Evolutionary conservation across 1,140 invertebrate species (phyloP).

Genomic region (Metopolophium dirhodum): DNA sequence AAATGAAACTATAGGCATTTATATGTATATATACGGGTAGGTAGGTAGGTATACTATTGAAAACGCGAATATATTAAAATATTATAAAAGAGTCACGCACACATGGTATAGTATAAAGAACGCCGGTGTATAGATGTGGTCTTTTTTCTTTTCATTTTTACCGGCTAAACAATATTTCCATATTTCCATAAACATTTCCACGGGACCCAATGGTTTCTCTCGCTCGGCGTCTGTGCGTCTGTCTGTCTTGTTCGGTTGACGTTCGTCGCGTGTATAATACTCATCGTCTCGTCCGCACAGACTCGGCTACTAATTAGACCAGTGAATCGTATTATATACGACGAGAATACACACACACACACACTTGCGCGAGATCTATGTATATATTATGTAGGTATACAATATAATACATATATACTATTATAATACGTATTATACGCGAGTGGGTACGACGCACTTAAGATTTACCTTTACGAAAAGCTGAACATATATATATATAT

Average conservation of each 20-base stretch:
- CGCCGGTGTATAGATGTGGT: background rate
- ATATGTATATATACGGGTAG: too few species aligned
- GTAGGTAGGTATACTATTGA: background rate
- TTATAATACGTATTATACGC: background rate
- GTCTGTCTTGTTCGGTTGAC: slow-evolving; percentile 2
- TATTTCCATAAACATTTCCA: background rate
- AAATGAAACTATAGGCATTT: background rate
- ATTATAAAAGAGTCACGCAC: background rate
- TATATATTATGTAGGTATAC: too few species aligned
- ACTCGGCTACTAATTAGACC: background rate
- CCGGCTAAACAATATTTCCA: slow-evolving; percentile 1
- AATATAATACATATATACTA: background rate
- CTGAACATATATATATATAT: background rate
- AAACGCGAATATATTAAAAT: background rate
- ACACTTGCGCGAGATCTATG: background rate
- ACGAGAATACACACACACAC: background rate
- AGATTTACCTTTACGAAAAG: background rate
- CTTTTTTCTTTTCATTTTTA: background rate
- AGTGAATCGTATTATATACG: background rate
- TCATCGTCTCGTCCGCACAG: background rate
- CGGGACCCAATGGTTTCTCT: background rate
- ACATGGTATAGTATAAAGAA: background rate
- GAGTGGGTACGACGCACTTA: background rate
- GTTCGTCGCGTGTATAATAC: background rate
- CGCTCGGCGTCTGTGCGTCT: background rate